Percentiles rank a stretch among this genome's conserved stretches.
Conservation (phyloP, 2,888 invertebrate species). For the Brachypalpus laphriformis region DNA sequence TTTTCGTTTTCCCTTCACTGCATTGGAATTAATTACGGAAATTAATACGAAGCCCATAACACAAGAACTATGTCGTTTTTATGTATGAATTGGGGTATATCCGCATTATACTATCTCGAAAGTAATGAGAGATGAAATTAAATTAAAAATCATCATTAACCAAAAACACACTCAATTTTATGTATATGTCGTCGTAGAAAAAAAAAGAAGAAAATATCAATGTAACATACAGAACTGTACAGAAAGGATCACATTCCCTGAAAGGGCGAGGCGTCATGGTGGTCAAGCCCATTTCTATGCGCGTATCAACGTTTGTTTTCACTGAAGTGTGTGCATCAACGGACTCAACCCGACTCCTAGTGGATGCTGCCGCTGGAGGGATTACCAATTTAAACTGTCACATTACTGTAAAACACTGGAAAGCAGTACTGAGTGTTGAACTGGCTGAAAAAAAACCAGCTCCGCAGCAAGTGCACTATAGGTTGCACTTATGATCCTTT, state of each 20-base stretch:
- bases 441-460: background rate
- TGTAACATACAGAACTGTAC: background rate
- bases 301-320: conserved; percentile 22
- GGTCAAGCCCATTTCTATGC: background rate
- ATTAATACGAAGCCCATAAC: conserved; percentile 47
- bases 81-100: background rate
- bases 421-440: conserved; percentile 24
- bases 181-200: background rate
- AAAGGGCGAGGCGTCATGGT: background rate
- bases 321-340: conserved; percentile 29
- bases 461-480: conserved; percentile 2
- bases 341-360: conserved; percentile 8
- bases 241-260: background rate
- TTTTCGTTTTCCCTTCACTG: background rate
- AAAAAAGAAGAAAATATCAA: conserved; percentile 1
- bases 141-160: conserved; percentile 51
- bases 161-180: conserved; percentile 3
- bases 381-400: conserved; percentile 63
- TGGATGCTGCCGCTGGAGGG: background rate
- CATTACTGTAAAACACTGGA: conserved; percentile 43
- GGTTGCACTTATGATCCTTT: conserved; percentile 36
- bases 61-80: background rate
- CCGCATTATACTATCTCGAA: background rate
- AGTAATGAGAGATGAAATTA: conserved; percentile 47
- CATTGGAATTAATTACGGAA: conserved; percentile 63